Conservation (phyloP, 2,888 invertebrate genomes). For the Allacma fusca region DNA sequence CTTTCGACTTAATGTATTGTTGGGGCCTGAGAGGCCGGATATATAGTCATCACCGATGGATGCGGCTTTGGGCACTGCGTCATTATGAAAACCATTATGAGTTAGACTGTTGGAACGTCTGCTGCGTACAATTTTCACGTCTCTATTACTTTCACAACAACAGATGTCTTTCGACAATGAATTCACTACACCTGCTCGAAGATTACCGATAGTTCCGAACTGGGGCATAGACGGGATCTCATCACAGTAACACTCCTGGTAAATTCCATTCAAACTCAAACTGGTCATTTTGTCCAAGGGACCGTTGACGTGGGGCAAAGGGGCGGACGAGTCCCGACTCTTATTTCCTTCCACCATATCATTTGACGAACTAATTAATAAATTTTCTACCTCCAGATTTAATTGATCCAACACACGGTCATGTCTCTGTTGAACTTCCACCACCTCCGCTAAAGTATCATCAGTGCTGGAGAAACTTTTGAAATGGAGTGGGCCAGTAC, state of each 20-base stretch:
- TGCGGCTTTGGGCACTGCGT: background rate
- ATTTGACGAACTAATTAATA: conserved; percentile 54
- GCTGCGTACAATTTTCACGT: conserved; percentile 15
- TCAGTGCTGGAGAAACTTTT: conserved; percentile 61
- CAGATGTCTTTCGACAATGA: conserved; percentile 35
- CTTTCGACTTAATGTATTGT: conserved; percentile 43
- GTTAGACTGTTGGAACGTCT: conserved; percentile 39
- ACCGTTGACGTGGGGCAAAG: conserved; percentile 14
- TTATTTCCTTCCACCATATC: conserved; percentile 44
- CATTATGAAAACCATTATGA: conserved; percentile 33
- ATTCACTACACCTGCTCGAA: conserved; percentile 20
- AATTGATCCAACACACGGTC: conserved; percentile 59
- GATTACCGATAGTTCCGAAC: conserved; percentile 9
- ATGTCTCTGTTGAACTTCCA: conserved; percentile 59
- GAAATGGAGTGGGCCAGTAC: conserved; percentile 51
- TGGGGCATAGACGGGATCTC: conserved; percentile 30
- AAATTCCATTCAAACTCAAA: conserved; percentile 46
- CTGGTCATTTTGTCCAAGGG: conserved; percentile 45
- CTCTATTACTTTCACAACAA: conserved; percentile 33
- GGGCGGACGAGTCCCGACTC: background rate
- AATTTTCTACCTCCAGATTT: conserved; percentile 61
- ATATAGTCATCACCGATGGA: conserved; percentile 18
- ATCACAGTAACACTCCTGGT: conserved; percentile 45
- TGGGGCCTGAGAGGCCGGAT: conserved; percentile 18
- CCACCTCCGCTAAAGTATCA: conserved; percentile 60